Conservation (phyloP, 2,888 invertebrate species). For the Scaptomyza cyrtandrae region DNA sequence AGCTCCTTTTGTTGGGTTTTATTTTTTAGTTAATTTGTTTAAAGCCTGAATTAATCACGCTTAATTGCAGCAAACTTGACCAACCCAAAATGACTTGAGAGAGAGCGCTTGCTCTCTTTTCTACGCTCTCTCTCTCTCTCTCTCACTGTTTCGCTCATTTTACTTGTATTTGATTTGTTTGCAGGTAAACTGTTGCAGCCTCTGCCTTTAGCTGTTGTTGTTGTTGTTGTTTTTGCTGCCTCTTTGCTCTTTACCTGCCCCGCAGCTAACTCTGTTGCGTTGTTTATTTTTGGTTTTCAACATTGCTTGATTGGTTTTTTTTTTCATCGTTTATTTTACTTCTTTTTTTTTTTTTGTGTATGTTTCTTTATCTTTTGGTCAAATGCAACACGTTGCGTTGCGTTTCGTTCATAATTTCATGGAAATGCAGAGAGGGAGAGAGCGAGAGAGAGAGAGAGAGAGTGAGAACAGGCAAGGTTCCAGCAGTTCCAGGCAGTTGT, state of each 20-base stretch:
- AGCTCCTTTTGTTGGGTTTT: slow-evolving; percentile 61
- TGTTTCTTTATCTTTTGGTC: slow-evolving; percentile 72
- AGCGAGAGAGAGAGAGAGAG: slow-evolving; percentile 12
- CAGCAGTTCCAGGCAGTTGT: slow-evolving; percentile 45
- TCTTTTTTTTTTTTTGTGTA: slow-evolving; percentile 11
- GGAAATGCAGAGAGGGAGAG: slow-evolving; percentile 50
- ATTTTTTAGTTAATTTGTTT: slow-evolving; percentile 70
- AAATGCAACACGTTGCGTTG: slow-evolving; percentile 68
- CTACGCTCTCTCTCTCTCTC: slow-evolving; percentile 1
- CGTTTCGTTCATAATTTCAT: slow-evolving; percentile 81
- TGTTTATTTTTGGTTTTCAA: slow-evolving; percentile 79
- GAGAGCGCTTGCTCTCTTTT: background rate
- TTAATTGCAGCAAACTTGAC: slow-evolving; percentile 70
- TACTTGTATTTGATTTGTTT: slow-evolving; percentile 66
- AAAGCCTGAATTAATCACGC: slow-evolving; percentile 79
- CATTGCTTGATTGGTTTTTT: slow-evolving; percentile 74
- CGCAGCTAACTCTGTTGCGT: slow-evolving; percentile 31
- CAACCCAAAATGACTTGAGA: slow-evolving; percentile 23
- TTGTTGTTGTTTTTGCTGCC: background rate
- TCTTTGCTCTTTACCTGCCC: slow-evolving; percentile 53
- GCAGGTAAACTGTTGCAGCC: slow-evolving; percentile 64
- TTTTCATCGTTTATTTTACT: slow-evolving; percentile 23
- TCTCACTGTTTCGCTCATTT: slow-evolving; percentile 15
- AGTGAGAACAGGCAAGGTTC: slow-evolving; percentile 41
- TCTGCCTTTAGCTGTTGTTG: slow-evolving; percentile 61